Percentiles rank a stretch among this genome's conserved stretches.
Evolutionary conservation across 2,113 vertebrate species (phyloP).

Genomic region (Crotalus tigris): DNA sequence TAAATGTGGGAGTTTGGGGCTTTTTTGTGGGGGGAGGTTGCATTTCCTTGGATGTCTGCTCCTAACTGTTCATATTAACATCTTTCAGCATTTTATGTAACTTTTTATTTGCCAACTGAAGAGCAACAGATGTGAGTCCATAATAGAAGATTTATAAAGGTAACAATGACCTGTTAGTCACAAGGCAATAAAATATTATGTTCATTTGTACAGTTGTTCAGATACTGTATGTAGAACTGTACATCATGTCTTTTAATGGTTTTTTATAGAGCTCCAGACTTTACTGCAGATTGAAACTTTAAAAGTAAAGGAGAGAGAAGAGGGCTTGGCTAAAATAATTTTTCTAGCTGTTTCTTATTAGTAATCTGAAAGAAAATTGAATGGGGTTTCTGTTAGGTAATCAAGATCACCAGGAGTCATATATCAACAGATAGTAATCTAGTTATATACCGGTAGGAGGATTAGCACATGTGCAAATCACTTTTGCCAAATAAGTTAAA

Average conservation of each 20-base stretch:
- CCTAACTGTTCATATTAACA: conserved; percentile 36
- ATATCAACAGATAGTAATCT: conserved; percentile 10
- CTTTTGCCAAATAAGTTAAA: not conserved
- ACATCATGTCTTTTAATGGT: conserved; percentile 37
- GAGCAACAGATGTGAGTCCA: conserved; percentile 37
- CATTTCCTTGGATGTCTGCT: conserved; percentile 21
- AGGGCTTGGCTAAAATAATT: conserved; percentile 36
- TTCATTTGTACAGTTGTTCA: conserved; percentile 43
- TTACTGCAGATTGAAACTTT: conserved; percentile 39
- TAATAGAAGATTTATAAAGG: conserved; percentile 36
- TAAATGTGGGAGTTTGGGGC: not conserved
- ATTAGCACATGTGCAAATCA: conserved; percentile 19
- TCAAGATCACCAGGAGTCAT: conserved; percentile 34
- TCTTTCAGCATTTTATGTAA: conserved; percentile 51
- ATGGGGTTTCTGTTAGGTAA: conserved; percentile 35
- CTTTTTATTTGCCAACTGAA: conserved; percentile 49
- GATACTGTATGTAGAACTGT: conserved; percentile 37
- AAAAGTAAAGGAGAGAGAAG: conserved; percentile 6
- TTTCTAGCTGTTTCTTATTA: conserved; percentile 32
- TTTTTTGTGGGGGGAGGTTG: not conserved
- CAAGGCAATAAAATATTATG: conserved; percentile 46
- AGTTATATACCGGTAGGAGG: conserved; percentile 2
- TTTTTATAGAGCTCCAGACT: conserved; percentile 44
- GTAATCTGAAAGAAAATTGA: conserved; percentile 46
- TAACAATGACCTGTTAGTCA: conserved; percentile 52